Evolutionary conservation across 2,888 invertebrate species (phyloP).

Genomic region (Diplazon laetatorius): DNA sequence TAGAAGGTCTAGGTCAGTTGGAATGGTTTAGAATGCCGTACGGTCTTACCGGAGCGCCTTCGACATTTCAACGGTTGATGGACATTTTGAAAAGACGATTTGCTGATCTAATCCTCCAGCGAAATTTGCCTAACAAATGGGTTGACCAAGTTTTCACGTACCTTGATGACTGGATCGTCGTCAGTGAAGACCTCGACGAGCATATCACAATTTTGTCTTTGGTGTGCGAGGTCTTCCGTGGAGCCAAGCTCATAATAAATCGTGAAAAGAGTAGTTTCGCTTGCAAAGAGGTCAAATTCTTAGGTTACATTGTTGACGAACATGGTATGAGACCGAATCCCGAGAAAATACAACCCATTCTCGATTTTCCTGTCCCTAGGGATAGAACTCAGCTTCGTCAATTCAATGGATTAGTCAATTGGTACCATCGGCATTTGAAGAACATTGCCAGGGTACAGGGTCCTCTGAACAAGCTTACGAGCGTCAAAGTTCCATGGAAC

Average conservation of each 20-base stretch:
- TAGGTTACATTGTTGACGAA: slow-evolving; percentile 57
- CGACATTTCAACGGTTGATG: slow-evolving; percentile 56
- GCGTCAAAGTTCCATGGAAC: too few species aligned
- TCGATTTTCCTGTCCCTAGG: slow-evolving; percentile 48
- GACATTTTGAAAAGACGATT: slow-evolving; percentile 49
- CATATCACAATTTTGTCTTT: slow-evolving; percentile 13
- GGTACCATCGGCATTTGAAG: too few species aligned
- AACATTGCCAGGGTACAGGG: too few species aligned
- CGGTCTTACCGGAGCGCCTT: slow-evolving; percentile 55
- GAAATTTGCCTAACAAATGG: slow-evolving; percentile 33
- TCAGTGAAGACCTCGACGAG: slow-evolving; percentile 32
- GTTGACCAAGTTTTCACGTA: slow-evolving; percentile 18
- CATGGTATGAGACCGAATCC: slow-evolving; percentile 56
- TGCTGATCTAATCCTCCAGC: slow-evolving; percentile 22
- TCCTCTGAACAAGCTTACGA: too few species aligned
- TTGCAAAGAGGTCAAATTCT: slow-evolving; percentile 57
- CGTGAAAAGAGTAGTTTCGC: slow-evolving; percentile 58
- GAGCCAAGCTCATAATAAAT: slow-evolving; percentile 47
- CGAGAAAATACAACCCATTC: slow-evolving; percentile 55
- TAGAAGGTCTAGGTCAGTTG: slow-evolving; percentile 43
- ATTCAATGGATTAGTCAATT: too few species aligned
- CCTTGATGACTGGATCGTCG: slow-evolving; percentile 41
- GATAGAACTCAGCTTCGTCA: slow-evolving; percentile 47
- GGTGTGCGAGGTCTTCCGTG: slow-evolving; percentile 15
- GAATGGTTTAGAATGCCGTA: slow-evolving; percentile 61